Base-by-base conservation (phyloP, 1,140 invertebrate species). In the Polypedilum vanderplanki region DNA sequence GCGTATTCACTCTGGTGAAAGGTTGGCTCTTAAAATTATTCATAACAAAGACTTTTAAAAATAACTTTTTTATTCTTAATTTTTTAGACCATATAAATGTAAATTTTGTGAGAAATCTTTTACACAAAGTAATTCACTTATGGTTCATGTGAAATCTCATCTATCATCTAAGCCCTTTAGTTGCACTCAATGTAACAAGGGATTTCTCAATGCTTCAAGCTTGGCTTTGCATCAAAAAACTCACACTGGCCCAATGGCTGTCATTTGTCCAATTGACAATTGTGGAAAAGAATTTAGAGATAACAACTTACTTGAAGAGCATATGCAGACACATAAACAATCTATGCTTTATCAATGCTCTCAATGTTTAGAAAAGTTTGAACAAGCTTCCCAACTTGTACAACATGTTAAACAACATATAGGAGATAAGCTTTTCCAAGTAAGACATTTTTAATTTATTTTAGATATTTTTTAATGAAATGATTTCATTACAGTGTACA, bases 1-100 rank as follows among this genome's bases (percentile, higher is more conserved):
- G 70, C 86, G 95, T 10, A 95, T 95, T 75, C 95, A 97, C 78
- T 95, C 93, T 0, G 92, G 93, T 0, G 90, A 93, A 80, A 90
- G 91, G 82, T 83, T 15, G 75, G 74, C 70, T 57, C 0, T 0
- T 57, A 12, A 57, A 15, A 15, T 12, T 57, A 15, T 57, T 57
- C 3, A 4, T 15, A 46, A 57, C 12, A 57, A 57, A 15, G 3
- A 15, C 3, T 57, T 4, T 15, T 57, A 57, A 46, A 46, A 57
- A 12, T 57, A 4, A 4, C 12, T 57, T 57, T 15, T 15, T 46
- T 3, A 46, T 46, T 46, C 41, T 41, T n/a, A n/a, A n/a, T n/a
- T 41, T 46, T 46, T 46, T 57, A 57, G 82, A 76, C 80, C 80
- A 1, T 82, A 83, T 76, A 82, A 81, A 77, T 83, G 83, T 75